phyloP scores from a whole-genome alignment of 2,888 invertebrate species.

The Allophyes oxyacanthae region DNA sequence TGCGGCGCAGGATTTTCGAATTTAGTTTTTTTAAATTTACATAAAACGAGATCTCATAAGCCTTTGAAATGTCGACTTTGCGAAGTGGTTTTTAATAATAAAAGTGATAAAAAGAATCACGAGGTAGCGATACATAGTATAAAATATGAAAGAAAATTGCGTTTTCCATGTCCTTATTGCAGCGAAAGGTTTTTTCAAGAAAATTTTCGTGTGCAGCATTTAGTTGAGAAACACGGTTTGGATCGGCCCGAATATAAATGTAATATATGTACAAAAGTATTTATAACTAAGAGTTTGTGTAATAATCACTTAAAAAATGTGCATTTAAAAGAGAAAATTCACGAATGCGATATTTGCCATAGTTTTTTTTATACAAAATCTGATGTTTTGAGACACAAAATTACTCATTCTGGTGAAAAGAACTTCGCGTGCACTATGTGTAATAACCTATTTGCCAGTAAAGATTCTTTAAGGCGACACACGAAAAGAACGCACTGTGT shows the following conservation, averaged over 20 bases:
- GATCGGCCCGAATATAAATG: slow-evolving; percentile 74
- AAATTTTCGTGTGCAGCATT: slow-evolving; percentile 66
- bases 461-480: slow-evolving; percentile 78
- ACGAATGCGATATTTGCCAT: slow-evolving; percentile 78
- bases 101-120: slow-evolving; percentile 56
- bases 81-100: slow-evolving; percentile 62
- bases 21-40: slow-evolving; percentile 77
- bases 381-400: slow-evolving; percentile 73
- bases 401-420: slow-evolving; percentile 78
- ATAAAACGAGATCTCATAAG: slow-evolving; percentile 72
- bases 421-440: slow-evolving; percentile 73
- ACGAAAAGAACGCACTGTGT: slow-evolving; percentile 72
- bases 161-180: slow-evolving; percentile 76
- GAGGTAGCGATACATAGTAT: slow-evolving; percentile 52
- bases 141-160: slow-evolving; percentile 63
- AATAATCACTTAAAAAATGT: slow-evolving; percentile 81
- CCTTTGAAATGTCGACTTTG: slow-evolving; percentile 69
- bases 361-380: slow-evolving; percentile 78
- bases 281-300: slow-evolving; percentile 75
- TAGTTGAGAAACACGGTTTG: slow-evolving; percentile 72
- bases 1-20: slow-evolving; percentile 81
- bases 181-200: slow-evolving; percentile 74
- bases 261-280: slow-evolving; percentile 71
- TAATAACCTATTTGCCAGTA: slow-evolving; percentile 73
- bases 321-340: slow-evolving; percentile 78